Conservation (phyloP, 2,113 vertebrate genomes). For the Xenotilapia caudafasciata region DNA sequence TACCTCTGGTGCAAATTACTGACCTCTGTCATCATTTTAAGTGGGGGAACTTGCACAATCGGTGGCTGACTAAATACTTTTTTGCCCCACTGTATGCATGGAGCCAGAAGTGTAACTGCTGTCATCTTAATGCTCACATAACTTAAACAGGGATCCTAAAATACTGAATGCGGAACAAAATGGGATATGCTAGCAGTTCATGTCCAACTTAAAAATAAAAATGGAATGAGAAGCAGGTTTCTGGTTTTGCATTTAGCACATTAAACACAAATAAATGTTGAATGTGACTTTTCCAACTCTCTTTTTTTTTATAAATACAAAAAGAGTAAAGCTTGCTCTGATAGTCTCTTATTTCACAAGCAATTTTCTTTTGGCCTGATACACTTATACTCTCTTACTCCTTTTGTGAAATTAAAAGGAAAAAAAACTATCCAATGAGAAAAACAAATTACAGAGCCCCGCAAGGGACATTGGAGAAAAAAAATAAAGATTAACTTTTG, state of each 20-base stretch:
- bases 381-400: neutral
- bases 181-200: neutral
- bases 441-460: neutral
- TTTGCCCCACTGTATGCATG: no score
- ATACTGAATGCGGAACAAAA: neutral
- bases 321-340: neutral
- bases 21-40: no score
- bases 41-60: no score
- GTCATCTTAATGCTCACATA: neutral
- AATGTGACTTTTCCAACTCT: neutral
- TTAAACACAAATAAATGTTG: neutral
- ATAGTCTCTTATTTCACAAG: neutral
- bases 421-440: neutral
- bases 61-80: no score
- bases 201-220: neutral
- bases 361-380: neutral
- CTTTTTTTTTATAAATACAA: neutral
- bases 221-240: neutral
- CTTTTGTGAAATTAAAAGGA: neutral
- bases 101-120: neutral
- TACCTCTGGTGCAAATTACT: no score
- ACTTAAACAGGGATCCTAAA: neutral
- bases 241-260: neutral
- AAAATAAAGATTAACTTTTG: neutral
- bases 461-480: neutral